Percentiles rank a stretch among this genome's conserved stretches.
These are phyloP conservation scores for Etia nguti DNA, from an alignment of 2,113 vertebrate genomes.

Conservation along the genomic window DNA sequence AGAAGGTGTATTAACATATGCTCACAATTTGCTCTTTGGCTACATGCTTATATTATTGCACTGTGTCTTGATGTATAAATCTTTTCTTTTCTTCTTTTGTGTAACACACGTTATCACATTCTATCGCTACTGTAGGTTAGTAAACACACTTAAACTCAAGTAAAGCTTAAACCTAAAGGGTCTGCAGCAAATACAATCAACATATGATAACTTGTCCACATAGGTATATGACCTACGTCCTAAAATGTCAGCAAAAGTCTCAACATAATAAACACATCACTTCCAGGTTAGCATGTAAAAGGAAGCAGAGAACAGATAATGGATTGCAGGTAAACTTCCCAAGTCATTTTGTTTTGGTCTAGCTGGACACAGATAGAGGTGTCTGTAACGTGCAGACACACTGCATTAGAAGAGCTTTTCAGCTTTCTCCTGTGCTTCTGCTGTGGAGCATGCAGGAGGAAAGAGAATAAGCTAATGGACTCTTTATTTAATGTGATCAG, in stretches of 20 bases:
- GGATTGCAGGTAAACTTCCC: conserved; percentile 20
- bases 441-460: conserved; percentile 68
- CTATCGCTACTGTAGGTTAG: background rate
- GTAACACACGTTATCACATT: conserved; percentile 10
- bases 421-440: conserved; percentile 73
- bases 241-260: background rate
- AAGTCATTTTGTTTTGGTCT: conserved; percentile 40
- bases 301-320: conserved; percentile 25
- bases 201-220: background rate
- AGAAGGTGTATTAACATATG: conserved; percentile 69
- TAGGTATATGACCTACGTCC: background rate
- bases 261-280: background rate
- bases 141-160: background rate
- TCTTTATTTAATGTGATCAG: conserved; percentile 99
- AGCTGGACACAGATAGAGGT: conserved; percentile 47
- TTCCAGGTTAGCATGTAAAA: background rate
- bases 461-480: conserved; percentile 95
- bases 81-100: conserved; percentile 40
- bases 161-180: background rate
- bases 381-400: conserved; percentile 51
- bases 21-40: conserved; percentile 68
- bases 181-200: background rate
- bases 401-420: conserved; percentile 70
- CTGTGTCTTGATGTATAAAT: conserved; percentile 18
- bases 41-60: conserved; percentile 24